These are phyloP conservation scores for Drosophila mayaguana DNA, from an alignment of 2,888 invertebrate species.

Conservation along the genomic window DNA sequence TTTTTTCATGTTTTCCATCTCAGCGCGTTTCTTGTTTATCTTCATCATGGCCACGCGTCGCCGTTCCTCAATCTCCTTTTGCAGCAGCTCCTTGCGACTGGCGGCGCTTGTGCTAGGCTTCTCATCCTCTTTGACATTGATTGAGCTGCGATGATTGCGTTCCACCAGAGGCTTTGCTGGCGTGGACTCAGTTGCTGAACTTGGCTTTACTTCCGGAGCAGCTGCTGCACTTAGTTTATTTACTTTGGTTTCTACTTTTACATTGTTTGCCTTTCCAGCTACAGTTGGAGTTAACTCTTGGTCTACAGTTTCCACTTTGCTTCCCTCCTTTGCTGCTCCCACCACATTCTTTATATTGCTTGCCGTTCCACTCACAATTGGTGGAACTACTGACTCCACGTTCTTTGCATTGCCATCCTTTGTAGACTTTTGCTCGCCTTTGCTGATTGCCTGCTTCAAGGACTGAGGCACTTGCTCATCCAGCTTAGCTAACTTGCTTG, in stretches of 20 bases:
- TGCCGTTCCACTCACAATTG: not conserved
- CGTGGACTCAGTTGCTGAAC: not conserved
- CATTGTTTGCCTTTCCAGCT: not conserved
- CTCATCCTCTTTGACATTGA: constrained; percentile 5
- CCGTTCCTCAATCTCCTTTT: constrained; percentile 66
- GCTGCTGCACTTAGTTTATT: not conserved
- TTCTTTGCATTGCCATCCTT: not conserved
- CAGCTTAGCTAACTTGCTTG: constrained; percentile 31
- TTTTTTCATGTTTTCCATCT: constrained; percentile 31
- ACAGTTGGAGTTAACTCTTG: not conserved
- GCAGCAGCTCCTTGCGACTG: constrained; percentile 52
- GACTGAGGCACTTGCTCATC: constrained; percentile 3
- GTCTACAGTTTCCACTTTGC: not conserved
- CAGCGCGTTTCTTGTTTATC: constrained; percentile 54
- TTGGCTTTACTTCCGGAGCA: not conserved
- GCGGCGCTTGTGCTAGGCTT: constrained; percentile 63
- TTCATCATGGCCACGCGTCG: constrained; percentile 60
- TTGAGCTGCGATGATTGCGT: not conserved
- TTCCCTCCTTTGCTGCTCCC: not conserved
- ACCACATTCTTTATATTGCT: not conserved
- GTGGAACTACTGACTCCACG: not conserved
- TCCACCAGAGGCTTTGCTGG: constrained; percentile 11
- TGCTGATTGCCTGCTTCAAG: not conserved
- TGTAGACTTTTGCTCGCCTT: not conserved
- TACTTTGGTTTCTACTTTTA: not conserved